Conservation (phyloP, 2,113 vertebrate genomes). For the Muscicapa adusta region DNA sequence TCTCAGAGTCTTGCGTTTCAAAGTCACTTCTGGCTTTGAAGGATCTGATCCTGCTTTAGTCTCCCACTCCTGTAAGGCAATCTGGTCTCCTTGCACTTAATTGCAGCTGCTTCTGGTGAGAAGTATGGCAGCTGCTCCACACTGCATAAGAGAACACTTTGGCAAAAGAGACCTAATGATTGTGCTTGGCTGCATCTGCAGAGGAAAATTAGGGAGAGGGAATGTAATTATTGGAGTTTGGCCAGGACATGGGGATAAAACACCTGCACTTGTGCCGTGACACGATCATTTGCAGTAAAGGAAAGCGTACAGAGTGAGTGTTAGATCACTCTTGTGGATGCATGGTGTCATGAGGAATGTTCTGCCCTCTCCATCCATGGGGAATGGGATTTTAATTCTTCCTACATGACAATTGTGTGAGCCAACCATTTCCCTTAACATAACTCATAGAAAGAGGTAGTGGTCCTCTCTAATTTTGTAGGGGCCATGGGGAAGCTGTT, state of each 20-base stretch:
- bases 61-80: not conserved
- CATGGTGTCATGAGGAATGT: not conserved
- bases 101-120: not conserved
- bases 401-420: accelerated
- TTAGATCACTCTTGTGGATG: not conserved
- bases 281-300: not conserved
- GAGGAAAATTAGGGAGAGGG: not conserved
- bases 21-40: not conserved
- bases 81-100: not conserved
- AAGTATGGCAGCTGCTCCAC: not conserved
- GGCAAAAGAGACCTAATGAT: not conserved
- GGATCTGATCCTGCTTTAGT: not conserved
- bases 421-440: not conserved
- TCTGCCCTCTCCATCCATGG: not conserved
- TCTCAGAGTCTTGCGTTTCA: not conserved
- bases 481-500: not conserved
- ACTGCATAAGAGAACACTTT: not conserved
- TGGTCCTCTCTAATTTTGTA: not conserved
- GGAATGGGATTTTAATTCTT: not conserved
- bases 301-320: not conserved
- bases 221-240: not conserved
- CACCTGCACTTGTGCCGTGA: not conserved
- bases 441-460: constrained; percentile 19
- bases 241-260: not conserved
- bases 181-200: not conserved